phyloP scores from a whole-genome alignment of 2,888 invertebrate genomes.

The Ligdia adustata region DNA sequence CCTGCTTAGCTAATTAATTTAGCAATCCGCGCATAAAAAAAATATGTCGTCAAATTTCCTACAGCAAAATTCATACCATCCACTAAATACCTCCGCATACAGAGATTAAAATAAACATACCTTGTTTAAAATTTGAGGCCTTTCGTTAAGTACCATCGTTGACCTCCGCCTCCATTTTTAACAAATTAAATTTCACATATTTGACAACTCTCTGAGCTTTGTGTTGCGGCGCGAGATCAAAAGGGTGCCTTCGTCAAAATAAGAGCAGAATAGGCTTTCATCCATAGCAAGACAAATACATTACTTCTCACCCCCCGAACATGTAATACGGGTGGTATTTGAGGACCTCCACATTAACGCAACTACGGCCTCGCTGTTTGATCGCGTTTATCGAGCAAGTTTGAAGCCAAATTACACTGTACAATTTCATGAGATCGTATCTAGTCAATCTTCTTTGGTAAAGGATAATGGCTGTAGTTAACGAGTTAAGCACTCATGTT shows the following conservation, averaged over 20 bases:
- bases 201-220: constrained; percentile 31
- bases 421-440: too few species aligned
- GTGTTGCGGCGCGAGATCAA: constrained; percentile 24
- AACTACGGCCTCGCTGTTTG: too few species aligned
- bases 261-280: constrained; percentile 32
- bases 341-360: too few species aligned
- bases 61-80: not conserved
- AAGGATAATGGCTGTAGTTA: too few species aligned
- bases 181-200: constrained; percentile 38
- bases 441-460: too few species aligned
- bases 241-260: constrained; percentile 38
- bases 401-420: too few species aligned
- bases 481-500: too few species aligned
- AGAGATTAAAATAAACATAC: constrained; percentile 13
- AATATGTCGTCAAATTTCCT: not conserved
- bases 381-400: too few species aligned
- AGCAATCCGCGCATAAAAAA: too few species aligned
- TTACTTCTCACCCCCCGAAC: constrained; percentile 15
- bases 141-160: constrained; percentile 11
- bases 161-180: constrained; percentile 2
- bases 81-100: constrained; percentile 3
- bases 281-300: constrained; percentile 27
- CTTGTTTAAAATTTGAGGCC: constrained; percentile 13
- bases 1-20: too few species aligned
- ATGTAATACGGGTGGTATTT: constrained; percentile 19